Evolutionary conservation across 92 coral and sea anemone species (phyloP).

Genomic region (Phenganax stokvisi): DNA sequence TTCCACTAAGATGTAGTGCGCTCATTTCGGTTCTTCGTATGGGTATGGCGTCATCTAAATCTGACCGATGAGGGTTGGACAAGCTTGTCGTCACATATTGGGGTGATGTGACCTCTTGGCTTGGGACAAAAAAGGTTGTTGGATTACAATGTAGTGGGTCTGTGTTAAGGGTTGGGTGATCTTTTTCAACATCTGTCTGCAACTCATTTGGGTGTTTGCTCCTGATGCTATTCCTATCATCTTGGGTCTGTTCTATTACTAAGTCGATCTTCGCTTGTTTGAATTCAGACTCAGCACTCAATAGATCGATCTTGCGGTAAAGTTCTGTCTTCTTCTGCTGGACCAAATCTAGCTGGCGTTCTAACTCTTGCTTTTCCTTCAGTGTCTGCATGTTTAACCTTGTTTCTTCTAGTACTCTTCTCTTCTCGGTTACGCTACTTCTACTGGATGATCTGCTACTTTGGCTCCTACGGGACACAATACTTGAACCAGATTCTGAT

Average conservation of each 20-base stretch:
- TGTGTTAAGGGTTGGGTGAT: not conserved
- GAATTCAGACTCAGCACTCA: conserved; percentile 47
- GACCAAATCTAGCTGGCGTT: conserved; percentile 45
- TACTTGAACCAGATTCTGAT: conserved; percentile 44
- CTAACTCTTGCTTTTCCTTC: conserved; percentile 48
- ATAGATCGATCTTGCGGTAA: conserved; percentile 43
- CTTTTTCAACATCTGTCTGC: not conserved
- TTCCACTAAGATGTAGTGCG: not conserved
- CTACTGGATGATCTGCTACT: conserved; percentile 45
- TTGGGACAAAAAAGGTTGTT: not conserved
- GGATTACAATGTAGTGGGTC: not conserved
- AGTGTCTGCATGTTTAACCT: conserved; percentile 51
- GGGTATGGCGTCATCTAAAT: not conserved
- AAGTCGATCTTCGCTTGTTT: conserved; percentile 49
- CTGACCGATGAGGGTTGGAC: not conserved
- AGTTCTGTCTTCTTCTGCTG: conserved; percentile 50
- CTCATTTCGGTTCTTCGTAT: not conserved
- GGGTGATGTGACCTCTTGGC: not conserved
- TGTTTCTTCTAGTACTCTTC: conserved; percentile 44
- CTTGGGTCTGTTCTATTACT: conserved; percentile 30
- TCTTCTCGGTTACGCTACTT: conserved; percentile 46
- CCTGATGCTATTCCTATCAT: conserved; percentile 22
- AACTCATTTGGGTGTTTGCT: conserved; percentile 28
- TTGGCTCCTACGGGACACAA: conserved; percentile 33
- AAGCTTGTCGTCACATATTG: conserved; percentile 11